Base-by-base conservation (phyloP, 2,888 invertebrate genomes). In the Drosophila barbarae region DNA sequence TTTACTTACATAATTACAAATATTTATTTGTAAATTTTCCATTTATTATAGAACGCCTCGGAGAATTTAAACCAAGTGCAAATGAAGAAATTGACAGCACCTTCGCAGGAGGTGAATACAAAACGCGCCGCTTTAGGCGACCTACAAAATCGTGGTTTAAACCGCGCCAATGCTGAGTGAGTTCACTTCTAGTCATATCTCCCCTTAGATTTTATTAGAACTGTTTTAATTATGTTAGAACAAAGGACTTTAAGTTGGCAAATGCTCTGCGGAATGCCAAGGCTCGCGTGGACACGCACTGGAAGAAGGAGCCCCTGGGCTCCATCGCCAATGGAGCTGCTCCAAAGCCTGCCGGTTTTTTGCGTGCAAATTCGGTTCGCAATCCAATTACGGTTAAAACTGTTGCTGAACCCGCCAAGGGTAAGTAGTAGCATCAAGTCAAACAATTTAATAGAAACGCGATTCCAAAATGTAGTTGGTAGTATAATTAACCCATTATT, bases 101-200 rank as follows among this genome's bases (percentile, higher is more conserved):
- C 83, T 68, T 73, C 82, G 23, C 80, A 79, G 50, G 84, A 79
- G 64, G 85, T 70, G 38, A 72, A 70, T 71, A 74, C 84, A 41
- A 89, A 88, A 69, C 87, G 91, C 70, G 88, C 91, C 23, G 91
- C 90, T 15, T 82, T 91, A 36, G 91, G 91, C 5, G 91, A 91
- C 77, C 86, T 91, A 51, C 90, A 91, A 28, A 91, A 91, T 77
- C 90, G 90, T 64, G 90, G 90, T 15, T 63, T 88, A 6, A 87
- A 87, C 7, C 88, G 85, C 18, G 76, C 73, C 30, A 69, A 77
- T 2, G 66, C 76, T 39, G 88, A 88, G 87, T 89, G 77, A 83
- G 86, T 74, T 23, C 0, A 12, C 23, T 12, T 36, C 10, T 34
- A n/a, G 18, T 3, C 18, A 30, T 5, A 3, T 13, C 5, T 9